Conservation (phyloP, 2,888 invertebrate species). For the Cataglyphis cursor region DNA sequence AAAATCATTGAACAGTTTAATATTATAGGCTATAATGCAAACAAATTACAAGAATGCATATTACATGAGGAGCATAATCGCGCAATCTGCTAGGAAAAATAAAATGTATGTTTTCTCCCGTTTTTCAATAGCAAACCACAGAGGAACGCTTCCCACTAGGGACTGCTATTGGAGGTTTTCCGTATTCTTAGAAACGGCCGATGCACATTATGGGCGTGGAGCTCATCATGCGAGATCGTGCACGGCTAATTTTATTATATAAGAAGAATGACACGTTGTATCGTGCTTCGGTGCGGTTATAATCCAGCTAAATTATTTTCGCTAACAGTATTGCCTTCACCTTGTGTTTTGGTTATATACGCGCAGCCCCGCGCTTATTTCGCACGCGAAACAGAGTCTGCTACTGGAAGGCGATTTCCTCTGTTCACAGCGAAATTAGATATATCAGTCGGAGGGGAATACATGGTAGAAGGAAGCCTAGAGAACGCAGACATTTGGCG, state of each 20-base stretch:
- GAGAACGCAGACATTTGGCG: slow-evolving; percentile 84
- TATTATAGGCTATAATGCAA: slow-evolving; percentile 43
- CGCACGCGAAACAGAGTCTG: slow-evolving; percentile 76
- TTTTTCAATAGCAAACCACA: slow-evolving; percentile 54
- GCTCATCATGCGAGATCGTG: slow-evolving; percentile 62
- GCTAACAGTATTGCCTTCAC: slow-evolving; percentile 78
- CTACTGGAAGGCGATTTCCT: slow-evolving; percentile 75
- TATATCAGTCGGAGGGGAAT: slow-evolving; percentile 80
- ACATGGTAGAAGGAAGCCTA: slow-evolving; percentile 83
- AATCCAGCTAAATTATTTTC: slow-evolving; percentile 77
- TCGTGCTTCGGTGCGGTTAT: slow-evolving; percentile 79
- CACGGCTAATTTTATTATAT: slow-evolving; percentile 80
- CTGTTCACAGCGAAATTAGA: slow-evolving; percentile 81
- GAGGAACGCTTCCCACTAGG: slow-evolving; percentile 60
- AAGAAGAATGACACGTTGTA: slow-evolving; percentile 79
- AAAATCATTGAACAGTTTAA: slow-evolving; percentile 50
- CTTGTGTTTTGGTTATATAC: slow-evolving; percentile 79
- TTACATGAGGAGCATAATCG: slow-evolving; percentile 43
- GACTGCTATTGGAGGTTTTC: slow-evolving; percentile 63
- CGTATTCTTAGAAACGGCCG: slow-evolving; percentile 62
- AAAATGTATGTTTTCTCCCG: slow-evolving; percentile 61
- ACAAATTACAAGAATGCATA: slow-evolving; percentile 24
- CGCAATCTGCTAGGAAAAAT: slow-evolving; percentile 55
- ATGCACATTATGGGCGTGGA: slow-evolving; percentile 64
- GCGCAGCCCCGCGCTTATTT: slow-evolving; percentile 79